Evolutionary conservation across 2,113 vertebrate genomes (phyloP).

Genomic region (Nanger granti): DNA sequence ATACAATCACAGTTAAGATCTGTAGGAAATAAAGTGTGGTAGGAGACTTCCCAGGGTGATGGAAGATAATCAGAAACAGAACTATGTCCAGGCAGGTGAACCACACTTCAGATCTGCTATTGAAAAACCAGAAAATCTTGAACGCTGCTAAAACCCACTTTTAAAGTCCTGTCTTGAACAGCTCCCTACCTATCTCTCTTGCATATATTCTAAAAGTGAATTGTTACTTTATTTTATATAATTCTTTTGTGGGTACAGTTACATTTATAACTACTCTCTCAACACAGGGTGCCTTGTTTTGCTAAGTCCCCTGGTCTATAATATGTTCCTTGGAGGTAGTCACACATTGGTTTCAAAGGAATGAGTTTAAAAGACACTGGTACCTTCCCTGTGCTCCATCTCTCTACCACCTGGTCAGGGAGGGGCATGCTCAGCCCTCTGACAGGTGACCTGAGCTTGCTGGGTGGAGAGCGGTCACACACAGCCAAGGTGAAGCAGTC

Average conservation of each 20-base stretch:
- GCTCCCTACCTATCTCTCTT: background rate
- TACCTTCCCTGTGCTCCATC: accelerated
- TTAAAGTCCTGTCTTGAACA: background rate
- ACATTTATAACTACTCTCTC: background rate
- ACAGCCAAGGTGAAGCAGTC: background rate
- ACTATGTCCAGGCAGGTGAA: background rate
- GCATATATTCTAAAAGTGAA: background rate
- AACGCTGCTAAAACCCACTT: background rate
- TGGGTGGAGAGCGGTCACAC: background rate
- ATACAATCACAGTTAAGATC: background rate
- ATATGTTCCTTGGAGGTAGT: background rate
- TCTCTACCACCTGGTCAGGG: background rate
- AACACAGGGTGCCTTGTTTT: background rate
- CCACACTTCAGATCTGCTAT: background rate
- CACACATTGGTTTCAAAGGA: background rate
- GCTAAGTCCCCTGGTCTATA: background rate
- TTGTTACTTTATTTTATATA: background rate
- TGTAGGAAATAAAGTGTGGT: background rate
- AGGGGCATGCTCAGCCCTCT: background rate
- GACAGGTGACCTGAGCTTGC: background rate
- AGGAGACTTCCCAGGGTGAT: background rate
- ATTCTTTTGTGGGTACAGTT: background rate
- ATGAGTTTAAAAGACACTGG: background rate
- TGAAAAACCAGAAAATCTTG: background rate
- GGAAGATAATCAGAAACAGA: background rate